Evolutionary conservation across 2,888 invertebrate species (phyloP).

Genomic region (Eledona agricola): DNA sequence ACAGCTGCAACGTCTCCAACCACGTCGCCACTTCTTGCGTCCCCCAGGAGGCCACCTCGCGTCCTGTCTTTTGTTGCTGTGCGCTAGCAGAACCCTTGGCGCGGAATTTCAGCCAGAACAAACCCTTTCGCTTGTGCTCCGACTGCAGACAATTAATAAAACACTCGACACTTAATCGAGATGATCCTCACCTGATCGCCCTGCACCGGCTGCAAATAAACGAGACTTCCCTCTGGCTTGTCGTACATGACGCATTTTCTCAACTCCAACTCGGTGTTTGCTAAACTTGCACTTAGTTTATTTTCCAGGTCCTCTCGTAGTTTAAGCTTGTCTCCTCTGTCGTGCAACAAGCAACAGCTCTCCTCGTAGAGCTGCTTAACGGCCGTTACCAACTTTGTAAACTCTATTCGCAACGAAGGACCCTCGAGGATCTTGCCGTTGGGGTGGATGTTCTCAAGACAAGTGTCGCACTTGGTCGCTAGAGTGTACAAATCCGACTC

Average conservation of each 20-base stretch:
- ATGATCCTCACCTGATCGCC: constrained; percentile 62
- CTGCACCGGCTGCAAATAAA: constrained; percentile 67
- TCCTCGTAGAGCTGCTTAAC: constrained; percentile 76
- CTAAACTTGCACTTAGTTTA: constrained; percentile 72
- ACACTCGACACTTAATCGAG: constrained; percentile 2
- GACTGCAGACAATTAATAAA: constrained; percentile 47
- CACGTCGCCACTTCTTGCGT: constrained; percentile 89
- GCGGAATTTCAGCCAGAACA: constrained; percentile 76
- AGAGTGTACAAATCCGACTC: constrained; percentile 79
- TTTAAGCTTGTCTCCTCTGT: constrained; percentile 72
- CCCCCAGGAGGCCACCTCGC: constrained; percentile 78
- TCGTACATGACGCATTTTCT: constrained; percentile 73
- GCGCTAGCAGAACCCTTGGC: constrained; percentile 61
- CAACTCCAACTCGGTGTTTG: constrained; percentile 76
- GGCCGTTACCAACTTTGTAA: constrained; percentile 78
- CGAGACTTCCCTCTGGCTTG: constrained; percentile 65
- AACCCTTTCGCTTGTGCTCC: constrained; percentile 68
- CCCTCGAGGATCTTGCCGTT: constrained; percentile 83
- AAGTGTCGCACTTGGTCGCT: constrained; percentile 75
- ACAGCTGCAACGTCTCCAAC: constrained; percentile 87
- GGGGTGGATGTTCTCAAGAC: constrained; percentile 79
- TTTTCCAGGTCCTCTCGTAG: constrained; percentile 74
- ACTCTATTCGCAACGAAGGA: constrained; percentile 73
- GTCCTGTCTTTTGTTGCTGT: constrained; percentile 60
- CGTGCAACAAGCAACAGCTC: constrained; percentile 74